Percentiles rank a stretch among this genome's conserved stretches.
Conservation (phyloP, 2,113 vertebrate genomes). For the Arizona elegans region DNA sequence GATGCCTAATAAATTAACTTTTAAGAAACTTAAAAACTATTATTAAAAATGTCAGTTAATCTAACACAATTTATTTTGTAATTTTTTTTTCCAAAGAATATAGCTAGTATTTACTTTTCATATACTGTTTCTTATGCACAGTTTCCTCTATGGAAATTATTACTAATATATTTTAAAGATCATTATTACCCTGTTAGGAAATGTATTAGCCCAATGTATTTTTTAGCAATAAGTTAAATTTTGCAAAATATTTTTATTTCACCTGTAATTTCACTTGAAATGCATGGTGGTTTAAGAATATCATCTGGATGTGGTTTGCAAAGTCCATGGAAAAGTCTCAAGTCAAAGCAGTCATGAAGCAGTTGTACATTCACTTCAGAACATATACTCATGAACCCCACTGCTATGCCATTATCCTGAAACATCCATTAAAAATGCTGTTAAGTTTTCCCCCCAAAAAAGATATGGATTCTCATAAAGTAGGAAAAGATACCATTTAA, state of each 20-base stretch:
- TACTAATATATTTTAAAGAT: background rate
- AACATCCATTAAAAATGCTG: constrained; percentile 38
- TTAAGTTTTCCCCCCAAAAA: background rate
- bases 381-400: constrained; percentile 82
- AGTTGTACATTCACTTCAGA: constrained; percentile 69
- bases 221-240: background rate
- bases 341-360: constrained; percentile 78
- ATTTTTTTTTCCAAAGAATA: background rate
- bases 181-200: background rate
- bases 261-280: constrained; percentile 29
- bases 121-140: background rate
- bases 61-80: background rate
- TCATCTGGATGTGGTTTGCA: constrained; percentile 64
- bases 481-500: background rate
- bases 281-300: constrained; percentile 30
- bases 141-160: background rate
- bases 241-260: background rate
- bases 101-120: background rate
- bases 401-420: constrained; percentile 74
- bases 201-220: background rate
- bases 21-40: background rate
- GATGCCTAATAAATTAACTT: background rate
- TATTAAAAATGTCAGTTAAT: background rate
- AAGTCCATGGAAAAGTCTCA: constrained; percentile 77
- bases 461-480: background rate